A percentile compares a stretch with the other conserved stretches of the same genome.
Evolutionary conservation across 2,888 invertebrate species (phyloP).

Genomic region (Hydroisotoma schaefferi): DNA sequence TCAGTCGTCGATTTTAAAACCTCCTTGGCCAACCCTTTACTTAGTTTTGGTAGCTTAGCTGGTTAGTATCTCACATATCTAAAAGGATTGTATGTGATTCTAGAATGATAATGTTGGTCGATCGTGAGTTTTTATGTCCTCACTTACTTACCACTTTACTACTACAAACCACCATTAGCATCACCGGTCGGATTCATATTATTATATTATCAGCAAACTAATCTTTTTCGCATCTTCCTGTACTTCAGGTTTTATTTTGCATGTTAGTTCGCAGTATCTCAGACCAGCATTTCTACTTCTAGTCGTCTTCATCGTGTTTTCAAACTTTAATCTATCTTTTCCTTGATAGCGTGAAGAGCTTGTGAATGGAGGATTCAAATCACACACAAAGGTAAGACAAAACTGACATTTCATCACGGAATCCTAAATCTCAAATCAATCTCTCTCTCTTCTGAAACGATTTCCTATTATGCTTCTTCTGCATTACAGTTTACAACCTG

Average conservation of each 20-base stretch:
- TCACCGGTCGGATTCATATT: neutral
- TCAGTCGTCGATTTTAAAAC: too few species aligned
- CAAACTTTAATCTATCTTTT: too few species aligned
- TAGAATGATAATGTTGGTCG: neutral
- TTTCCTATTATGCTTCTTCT: too few species aligned
- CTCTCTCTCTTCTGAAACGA: too few species aligned
- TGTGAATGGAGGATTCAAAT: neutral
- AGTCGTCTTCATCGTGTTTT: neutral
- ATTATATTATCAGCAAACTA: too few species aligned
- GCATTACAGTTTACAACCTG: too few species aligned
- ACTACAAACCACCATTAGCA: neutral
- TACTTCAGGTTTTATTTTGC: neutral
- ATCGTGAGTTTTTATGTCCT: slow-evolving; percentile 11
- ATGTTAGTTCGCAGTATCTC: neutral
- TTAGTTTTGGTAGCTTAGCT: neutral
- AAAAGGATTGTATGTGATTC: too few species aligned
- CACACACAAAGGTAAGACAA: slow-evolving; percentile 20
- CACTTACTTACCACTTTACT: neutral
- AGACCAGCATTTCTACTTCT: too few species aligned
- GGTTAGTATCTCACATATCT: too few species aligned
- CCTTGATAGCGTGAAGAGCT: too few species aligned
- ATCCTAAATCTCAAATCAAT: neutral
- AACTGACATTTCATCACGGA: slow-evolving; percentile 26
- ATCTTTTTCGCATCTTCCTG: slow-evolving; percentile 7
- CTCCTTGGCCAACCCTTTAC: too few species aligned